phyloP scores from a whole-genome alignment of 2,888 invertebrate species.

The Hyles lineata region DNA sequence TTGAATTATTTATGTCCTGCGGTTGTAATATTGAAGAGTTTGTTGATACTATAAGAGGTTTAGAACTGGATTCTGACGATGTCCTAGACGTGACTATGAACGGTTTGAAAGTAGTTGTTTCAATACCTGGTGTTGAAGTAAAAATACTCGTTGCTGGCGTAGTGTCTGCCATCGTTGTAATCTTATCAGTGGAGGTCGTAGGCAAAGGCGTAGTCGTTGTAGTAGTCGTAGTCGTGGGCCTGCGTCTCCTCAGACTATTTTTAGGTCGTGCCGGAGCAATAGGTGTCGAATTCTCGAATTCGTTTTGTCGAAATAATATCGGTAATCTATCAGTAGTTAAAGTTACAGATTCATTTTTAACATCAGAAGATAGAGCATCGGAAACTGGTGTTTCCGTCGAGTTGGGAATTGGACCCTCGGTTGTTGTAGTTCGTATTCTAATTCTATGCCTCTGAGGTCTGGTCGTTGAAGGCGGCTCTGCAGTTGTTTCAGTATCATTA shows the following conservation, averaged over 20 bases:
- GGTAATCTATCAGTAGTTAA: conserved; percentile 65
- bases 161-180: conserved; percentile 42
- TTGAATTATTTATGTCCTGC: conserved; percentile 56
- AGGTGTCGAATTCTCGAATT: conserved; percentile 57
- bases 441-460: conserved; percentile 68
- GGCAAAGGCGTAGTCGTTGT: conserved; percentile 57
- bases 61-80: conserved; percentile 72
- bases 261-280: conserved; percentile 63
- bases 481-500: conserved; percentile 62
- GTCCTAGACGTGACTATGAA: conserved; percentile 76
- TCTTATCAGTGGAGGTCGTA: conserved; percentile 40
- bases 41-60: conserved; percentile 54
- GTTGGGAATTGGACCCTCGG: conserved; percentile 59
- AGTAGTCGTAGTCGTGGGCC: conserved; percentile 77
- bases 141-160: conserved; percentile 42
- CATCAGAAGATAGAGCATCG: conserved; percentile 54
- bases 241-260: conserved; percentile 67
- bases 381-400: conserved; percentile 65
- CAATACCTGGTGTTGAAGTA: conserved; percentile 45
- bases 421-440: conserved; percentile 74
- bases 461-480: conserved; percentile 45
- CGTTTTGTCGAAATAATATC: conserved; percentile 61
- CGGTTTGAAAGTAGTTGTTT: conserved; percentile 59
- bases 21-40: conserved; percentile 49
- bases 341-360: conserved; percentile 53